Evolutionary conservation across 2,888 invertebrate genomes (phyloP), one percentile per base, ranked within the genome.

Genomic region (Pyrgus malvae): DNA sequence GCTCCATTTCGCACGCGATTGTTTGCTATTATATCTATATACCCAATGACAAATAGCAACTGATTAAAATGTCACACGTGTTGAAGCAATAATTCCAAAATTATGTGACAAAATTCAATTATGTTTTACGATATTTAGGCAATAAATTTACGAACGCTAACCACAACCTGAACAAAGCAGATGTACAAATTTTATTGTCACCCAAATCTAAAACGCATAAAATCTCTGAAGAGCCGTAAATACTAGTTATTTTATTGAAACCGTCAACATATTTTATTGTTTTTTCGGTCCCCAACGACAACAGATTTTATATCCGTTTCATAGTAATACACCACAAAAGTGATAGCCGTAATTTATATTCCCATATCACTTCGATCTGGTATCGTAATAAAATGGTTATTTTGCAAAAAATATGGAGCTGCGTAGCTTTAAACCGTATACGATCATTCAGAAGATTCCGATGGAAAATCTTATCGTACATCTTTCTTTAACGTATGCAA

Each of bases 331-430:
- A 35, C 46, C 51, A 55, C 48, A 45, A 57, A 49, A 31, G 14
- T 48, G 65, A 78, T 72, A 65, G 59, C 65, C 60, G 63, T 75
- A 73, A 77, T 78, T 68, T 57, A 59, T 49, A 50, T 35, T 33
- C 19, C 6, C 55, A 14, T 59, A 59, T 57, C 59, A 45, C 45
- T 35, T 56, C 45, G 25, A 55, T 59, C 48, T 51, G 9, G 29
- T 27, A 40, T 45, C 23, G 46, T 40, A 56, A 55, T 55, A 59
- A 57, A 59, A 51, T 19, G 33, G 49, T 45, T 48, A 45, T 54
- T 38, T 33, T 48, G 55, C 54, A 55, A 56, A 56, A 48, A 56
- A 44, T 14, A 33, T 50, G 29, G 25, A 35, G 35, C 29, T 23
- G 12, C 17, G 23, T 25, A 19, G 35, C 25, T 44, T 51, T 44